A percentile compares a stretch with the other conserved stretches of the same genome.
These are phyloP conservation scores for Homarus americanus DNA, from an alignment of 1,140 invertebrate species.

Conservation along the genomic window DNA sequence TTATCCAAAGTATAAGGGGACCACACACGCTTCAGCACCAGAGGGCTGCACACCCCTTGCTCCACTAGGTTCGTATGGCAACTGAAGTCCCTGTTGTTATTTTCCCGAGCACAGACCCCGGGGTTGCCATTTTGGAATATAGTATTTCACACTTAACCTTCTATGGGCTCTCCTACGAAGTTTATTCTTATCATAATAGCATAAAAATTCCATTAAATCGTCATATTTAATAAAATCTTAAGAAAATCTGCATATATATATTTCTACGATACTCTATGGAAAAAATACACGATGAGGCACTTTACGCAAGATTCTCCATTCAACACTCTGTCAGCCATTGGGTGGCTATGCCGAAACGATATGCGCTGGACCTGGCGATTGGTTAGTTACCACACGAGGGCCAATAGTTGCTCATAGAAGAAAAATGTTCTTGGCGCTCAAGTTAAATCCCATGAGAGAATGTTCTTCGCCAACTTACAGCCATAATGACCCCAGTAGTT, in stretches of 20 bases:
- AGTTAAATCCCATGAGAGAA: background rate
- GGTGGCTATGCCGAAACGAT: background rate
- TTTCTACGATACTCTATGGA: background rate
- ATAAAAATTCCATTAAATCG: background rate
- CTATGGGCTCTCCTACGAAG: background rate
- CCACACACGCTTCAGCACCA: slow-evolving; percentile 12
- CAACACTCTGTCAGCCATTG: background rate
- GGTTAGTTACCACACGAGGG: background rate
- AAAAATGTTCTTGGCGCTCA: background rate
- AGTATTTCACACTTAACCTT: background rate
- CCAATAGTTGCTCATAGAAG: background rate
- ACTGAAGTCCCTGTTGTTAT: slow-evolving; percentile 32
- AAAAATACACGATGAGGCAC: background rate
- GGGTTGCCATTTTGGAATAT: background rate
- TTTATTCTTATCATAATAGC: background rate
- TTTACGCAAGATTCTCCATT: background rate
- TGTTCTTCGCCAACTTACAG: background rate
- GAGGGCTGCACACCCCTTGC: background rate
- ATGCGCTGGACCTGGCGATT: no score
- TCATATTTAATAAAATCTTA: background rate
- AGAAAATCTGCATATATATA: background rate
- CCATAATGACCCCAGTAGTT: no score
- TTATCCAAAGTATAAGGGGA: slow-evolving; percentile 1
- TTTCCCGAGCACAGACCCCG: background rate
- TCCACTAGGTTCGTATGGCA: background rate